Base-by-base conservation (phyloP, 2,888 invertebrate genomes). In the Copidosoma aretas region DNA sequence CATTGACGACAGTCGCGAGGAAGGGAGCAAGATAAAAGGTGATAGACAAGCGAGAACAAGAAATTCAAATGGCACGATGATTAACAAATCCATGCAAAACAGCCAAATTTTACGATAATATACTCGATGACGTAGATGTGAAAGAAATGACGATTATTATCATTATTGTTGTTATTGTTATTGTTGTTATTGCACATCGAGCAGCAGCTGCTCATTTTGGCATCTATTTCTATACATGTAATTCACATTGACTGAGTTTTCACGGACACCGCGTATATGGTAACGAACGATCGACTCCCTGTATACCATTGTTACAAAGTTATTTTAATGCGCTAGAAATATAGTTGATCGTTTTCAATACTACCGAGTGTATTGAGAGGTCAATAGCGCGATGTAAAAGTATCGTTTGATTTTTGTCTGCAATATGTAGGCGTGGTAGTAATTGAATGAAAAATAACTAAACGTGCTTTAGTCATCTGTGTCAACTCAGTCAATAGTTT, bases 141-240 rank as follows among this genome's bases (percentile, higher is more conserved):
- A 21, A 64, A 68, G 62, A 67, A 14, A 71, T 63, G 43, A 60
- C 53, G 61, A 67, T 57, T 73, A 72, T 75, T 8, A 32, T 32
- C 8, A 32, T 32, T 32, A 32, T 32, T 32, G 67, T 67, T 64
- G 71, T 71, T 32, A 8, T 32, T 32, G 32, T 32, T 32, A 32
- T 32, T 32, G 32, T 32, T 32, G 8, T 32, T 32, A 32, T 32
- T 32, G 32, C 71, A 67, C 59, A 71, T 74, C 60, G 64, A 72
- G 66, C 63, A 76, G 77, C 77, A 77, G 77, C 77, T 79, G 78
- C 78, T 80, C 77, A 80, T 79, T 81, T 79, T 77, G 78, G 76
- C 81, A 81, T 78, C 79, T 79, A 79, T 79, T 80, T 81, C 76
- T 81, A 77, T 79, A 78, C 78, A 79, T 78, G 73, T 81, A 79